Percentiles rank a stretch among this genome's conserved stretches.
These are phyloP conservation scores for Drosophila nigromelanica DNA, from an alignment of 1,140 invertebrate genomes.

Conservation along the genomic window DNA sequence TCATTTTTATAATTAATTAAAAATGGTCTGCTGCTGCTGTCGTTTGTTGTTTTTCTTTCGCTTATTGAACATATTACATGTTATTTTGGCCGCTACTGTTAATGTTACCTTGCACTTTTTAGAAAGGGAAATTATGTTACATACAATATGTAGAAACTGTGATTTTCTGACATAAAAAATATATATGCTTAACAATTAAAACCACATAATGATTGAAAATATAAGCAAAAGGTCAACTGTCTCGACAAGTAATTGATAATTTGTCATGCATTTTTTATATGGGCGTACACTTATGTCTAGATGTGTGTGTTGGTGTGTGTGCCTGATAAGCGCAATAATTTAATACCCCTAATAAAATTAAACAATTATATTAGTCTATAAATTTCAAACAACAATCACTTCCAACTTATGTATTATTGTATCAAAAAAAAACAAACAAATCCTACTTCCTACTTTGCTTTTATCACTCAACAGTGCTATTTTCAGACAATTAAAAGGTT, in stretches of 20 bases:
- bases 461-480: slow-evolving; percentile 4
- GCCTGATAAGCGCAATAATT: slow-evolving; percentile 28
- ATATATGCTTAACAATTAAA: neutral
- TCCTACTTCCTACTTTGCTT: neutral
- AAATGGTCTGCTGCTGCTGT: neutral
- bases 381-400: neutral
- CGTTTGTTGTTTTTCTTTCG: neutral
- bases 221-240: slow-evolving; percentile 5
- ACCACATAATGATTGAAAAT: neutral
- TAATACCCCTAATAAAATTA: slow-evolving; percentile 33
- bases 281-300: slow-evolving; percentile 9
- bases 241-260: slow-evolving; percentile 6
- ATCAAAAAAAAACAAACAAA: slow-evolving; percentile 2
- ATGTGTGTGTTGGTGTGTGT: too few relatives aligned
- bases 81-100: slow-evolving; percentile 8
- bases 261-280: slow-evolving; percentile 15
- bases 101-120: slow-evolving; percentile 12
- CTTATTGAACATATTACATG: slow-evolving; percentile 13
- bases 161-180: neutral
- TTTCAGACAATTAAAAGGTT: neutral
- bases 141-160: neutral
- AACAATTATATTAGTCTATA: slow-evolving; percentile 9
- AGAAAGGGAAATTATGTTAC: slow-evolving; percentile 4
- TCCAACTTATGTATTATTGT: neutral
- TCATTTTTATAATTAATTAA: neutral